Base-by-base conservation (phyloP, 2,888 invertebrate species). In the Hoplodrina blanda region DNA sequence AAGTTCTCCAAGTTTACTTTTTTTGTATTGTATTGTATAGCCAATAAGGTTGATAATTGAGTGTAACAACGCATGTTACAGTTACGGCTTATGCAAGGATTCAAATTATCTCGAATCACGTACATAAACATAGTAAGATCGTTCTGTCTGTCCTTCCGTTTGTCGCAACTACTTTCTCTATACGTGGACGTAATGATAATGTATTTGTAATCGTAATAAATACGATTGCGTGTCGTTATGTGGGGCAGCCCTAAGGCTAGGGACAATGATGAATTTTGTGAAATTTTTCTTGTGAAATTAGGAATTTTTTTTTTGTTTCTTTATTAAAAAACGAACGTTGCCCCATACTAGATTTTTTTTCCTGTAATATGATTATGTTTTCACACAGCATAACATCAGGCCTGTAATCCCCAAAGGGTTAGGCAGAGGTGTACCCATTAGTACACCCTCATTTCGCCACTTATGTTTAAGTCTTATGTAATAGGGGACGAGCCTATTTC, bases 91-190 rank as follows among this genome's bases (percentile, higher is more conserved):
- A 84, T 84, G 85, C 85, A 92, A 91, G 90, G 90, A 91, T 89
- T 89, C 82, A 84, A 90, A 90, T 87, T 81, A 87, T 90, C 87
- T 87, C 89, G 78, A 87, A 88, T 88, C 93, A 93, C 92, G 93
- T 93, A 88, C 86, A 80, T 74, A 86, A 78, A 84, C 63, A 83
- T 70, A 80, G 76, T 80, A 81, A 87, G 88, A 88, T 90, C 84
- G 81, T 84, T 86, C 83, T 56, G 86, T 83, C 80, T 77, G 89
- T 92, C 91, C 91, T 91, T 93, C 92, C 93, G 93, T 91, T 90
- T 88, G 90, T 88, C 84, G 81, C 87, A 83, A 88, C 83, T 84
- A 87, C 95, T 95, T 95, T 95, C 95, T 92, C 91, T 90, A 80
- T 77, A 88, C 95, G 94, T 94, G 95, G 90, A 85, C 87, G 91